Percentiles rank a stretch among this genome's conserved stretches.
phyloP scores from a whole-genome alignment of 2,113 vertebrate genomes.

The Stomatorhinus ivindoensis region DNA sequence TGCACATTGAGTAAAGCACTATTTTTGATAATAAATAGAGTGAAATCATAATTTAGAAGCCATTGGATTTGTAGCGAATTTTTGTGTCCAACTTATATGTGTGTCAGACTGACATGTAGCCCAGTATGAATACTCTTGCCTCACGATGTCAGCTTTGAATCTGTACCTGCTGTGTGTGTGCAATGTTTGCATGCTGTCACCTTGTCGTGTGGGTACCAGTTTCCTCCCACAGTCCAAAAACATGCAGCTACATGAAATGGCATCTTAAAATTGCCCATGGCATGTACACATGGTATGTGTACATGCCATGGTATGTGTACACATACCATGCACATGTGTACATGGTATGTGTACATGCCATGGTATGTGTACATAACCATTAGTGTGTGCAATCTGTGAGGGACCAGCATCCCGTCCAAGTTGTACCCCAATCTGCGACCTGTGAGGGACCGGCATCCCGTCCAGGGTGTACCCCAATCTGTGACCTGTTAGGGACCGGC shows the following conservation, averaged over 20 bases:
- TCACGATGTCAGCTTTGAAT: background rate
- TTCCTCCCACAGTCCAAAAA: background rate
- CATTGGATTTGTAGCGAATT: slow-evolving; percentile 20
- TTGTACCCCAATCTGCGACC: no score
- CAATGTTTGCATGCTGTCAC: background rate
- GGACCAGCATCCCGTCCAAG: background rate
- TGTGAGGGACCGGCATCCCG: no score
- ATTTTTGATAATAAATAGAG: slow-evolving; percentile 61
- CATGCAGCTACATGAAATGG: background rate
- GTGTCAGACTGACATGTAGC: background rate
- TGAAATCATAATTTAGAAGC: slow-evolving; percentile 42
- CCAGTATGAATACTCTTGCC: background rate
- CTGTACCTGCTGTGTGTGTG: background rate
- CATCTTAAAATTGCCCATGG: background rate
- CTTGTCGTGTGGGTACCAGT: background rate
- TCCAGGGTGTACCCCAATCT: no score
- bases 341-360: no score
- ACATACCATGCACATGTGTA: no score
- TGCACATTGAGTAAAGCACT: slow-evolving; percentile 52
- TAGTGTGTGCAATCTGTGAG: background rate
- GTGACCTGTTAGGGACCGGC: no score
- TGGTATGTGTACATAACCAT: background rate
- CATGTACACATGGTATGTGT: no score
- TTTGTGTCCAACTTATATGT: background rate
- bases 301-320: no score